Base-by-base conservation (phyloP, 2,113 vertebrate genomes). In the Archocentrus centrarchus region DNA sequence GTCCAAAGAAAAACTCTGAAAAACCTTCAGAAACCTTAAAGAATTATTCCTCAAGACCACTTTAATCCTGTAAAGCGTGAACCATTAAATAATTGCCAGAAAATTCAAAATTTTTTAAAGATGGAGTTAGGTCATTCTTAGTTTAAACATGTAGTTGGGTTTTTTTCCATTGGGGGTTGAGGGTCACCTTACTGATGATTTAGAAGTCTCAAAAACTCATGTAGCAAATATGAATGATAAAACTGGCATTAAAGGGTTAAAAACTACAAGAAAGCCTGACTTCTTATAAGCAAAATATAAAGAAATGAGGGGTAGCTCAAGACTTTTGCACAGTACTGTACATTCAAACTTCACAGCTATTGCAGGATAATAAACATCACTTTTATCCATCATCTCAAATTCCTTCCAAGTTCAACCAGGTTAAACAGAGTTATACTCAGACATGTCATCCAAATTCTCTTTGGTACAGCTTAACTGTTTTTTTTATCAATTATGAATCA, bases 401-500 rank as follows among this genome's bases (percentile, higher is more conserved):
- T 30, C 41, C 32, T 44, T 11, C 50, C 0, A n/a, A 77, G 83
- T 47, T 86, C 58, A 79, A 14, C 7, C 15, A 73, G 47, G 77
- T 82, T 89, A 78, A 85, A 80, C 20, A 1, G 24, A 81, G 39
- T 59, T 83, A 39, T 76, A 41, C 57, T 88, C 15, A 7, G 13
- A 77, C 24, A 47, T 68, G 55, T 87, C 57, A 84, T 86, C 62
- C 1, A 17, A 62, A 80, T 88, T 73, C 68, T 60, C 57, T 81
- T 80, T 24, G 59, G 24, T 50, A 24, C n/a, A 61, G 10, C 59
- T 87, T 82, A 53, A 88, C 59, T 66, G 75, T 77, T 62, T 35
- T 30, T 58, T 39, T 83, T 63, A 81, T 90, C 86, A 89, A 86
- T 90, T 78, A 90, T 91, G 80, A 91, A 91, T 86, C 68, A 24